A percentile compares a stretch with the other conserved stretches of the same genome.
These are phyloP conservation scores for Acropternis orthonyx DNA, from an alignment of 2,797 vertebrate species.

Conservation along the genomic window DNA sequence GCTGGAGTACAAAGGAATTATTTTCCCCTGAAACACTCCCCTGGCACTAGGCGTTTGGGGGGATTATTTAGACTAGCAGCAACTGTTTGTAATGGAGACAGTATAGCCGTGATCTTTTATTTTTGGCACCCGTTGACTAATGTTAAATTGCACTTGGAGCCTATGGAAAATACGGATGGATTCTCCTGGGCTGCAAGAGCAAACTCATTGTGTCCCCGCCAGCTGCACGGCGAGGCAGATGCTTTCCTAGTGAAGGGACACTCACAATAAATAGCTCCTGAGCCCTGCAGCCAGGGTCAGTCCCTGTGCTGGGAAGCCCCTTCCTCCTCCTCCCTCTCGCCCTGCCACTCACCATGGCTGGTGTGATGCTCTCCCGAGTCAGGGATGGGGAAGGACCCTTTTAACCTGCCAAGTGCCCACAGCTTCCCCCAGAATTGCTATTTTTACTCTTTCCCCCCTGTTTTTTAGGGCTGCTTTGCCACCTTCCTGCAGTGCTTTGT, in stretches of 20 bases:
- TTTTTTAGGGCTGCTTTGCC: conserved; percentile 10
- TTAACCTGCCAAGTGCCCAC: conserved; percentile 33
- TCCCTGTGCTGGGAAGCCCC: neutral
- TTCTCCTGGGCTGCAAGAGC: neutral
- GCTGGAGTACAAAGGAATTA: conserved; percentile 61
- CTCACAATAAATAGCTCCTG: conserved; percentile 23
- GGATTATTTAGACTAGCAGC: conserved; percentile 56
- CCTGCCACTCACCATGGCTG: neutral
- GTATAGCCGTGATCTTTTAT: conserved; percentile 43
- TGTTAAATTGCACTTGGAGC: conserved; percentile 28
- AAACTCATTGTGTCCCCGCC: conserved; percentile 35
- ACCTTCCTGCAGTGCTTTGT: neutral
- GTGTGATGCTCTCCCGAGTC: fast-evolving
- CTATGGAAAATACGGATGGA: conserved; percentile 35
- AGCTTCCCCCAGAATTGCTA: neutral
- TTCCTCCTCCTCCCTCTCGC: neutral
- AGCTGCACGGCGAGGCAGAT: neutral
- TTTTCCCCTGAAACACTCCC: conserved; percentile 32
- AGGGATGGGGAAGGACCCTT: conserved; percentile 29
- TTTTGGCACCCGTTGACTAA: conserved; percentile 40
- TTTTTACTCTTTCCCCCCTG: neutral
- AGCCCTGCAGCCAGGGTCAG: neutral
- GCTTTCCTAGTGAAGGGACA: conserved; percentile 50
- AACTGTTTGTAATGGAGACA: conserved; percentile 58
- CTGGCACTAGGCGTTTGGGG: conserved; percentile 24